phyloP scores from a whole-genome alignment of 2,113 vertebrate genomes.

The Stegastes partitus region DNA sequence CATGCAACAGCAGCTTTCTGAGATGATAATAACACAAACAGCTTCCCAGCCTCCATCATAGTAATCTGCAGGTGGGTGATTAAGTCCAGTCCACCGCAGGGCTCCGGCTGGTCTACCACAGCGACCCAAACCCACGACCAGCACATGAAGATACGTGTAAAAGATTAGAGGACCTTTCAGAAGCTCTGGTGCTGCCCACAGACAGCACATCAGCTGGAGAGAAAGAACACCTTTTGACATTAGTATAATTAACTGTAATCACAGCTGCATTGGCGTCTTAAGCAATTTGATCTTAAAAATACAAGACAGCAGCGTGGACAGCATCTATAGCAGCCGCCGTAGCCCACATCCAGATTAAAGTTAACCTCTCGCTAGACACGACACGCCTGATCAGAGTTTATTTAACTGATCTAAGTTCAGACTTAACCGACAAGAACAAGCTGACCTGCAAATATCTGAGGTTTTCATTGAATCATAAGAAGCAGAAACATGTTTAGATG shows the following conservation, averaged over 20 bases:
- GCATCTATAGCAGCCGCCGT: neutral
- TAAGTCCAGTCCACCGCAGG: constrained; percentile 50
- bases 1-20: constrained; percentile 56
- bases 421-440: constrained; percentile 32
- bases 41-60: constrained; percentile 55
- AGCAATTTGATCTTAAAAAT: constrained; percentile 32
- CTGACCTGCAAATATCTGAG: neutral
- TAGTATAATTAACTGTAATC: constrained; percentile 43
- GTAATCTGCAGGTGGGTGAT: constrained; percentile 75
- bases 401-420: constrained; percentile 19
- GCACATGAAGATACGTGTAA: constrained; percentile 21
- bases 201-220: constrained; percentile 27
- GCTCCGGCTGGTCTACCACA: constrained; percentile 43
- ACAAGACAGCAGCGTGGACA: constrained; percentile 13
- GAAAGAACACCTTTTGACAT: constrained; percentile 35
- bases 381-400: constrained; percentile 26
- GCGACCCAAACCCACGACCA: constrained; percentile 47
- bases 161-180: constrained; percentile 39
- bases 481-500: constrained; percentile 32
- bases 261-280: constrained; percentile 23
- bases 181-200: constrained; percentile 24
- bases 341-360: constrained; percentile 41
- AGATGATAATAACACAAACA: constrained; percentile 71
- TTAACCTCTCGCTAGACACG: constrained; percentile 17
- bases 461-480: constrained; percentile 52